Base-by-base conservation (phyloP, 2,888 invertebrate genomes). In the Eristalis intricaria region DNA sequence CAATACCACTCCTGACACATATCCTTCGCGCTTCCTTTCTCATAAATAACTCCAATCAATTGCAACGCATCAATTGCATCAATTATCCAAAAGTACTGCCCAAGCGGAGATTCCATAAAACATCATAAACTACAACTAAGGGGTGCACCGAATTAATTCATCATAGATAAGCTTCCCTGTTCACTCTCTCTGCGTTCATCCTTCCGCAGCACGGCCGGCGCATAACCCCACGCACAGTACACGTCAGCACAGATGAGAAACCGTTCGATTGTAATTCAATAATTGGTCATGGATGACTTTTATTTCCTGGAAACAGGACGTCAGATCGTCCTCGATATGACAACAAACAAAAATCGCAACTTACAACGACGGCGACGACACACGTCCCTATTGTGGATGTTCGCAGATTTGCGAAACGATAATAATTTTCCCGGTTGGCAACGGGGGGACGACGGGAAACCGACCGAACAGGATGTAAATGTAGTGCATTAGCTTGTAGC, bases 261-360 rank as follows among this genome's bases (percentile, higher is more conserved):
- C 43, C 50, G 74, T 79, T 87, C 84, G 84, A 87, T 91, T 91
- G 92, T 92, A 92, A 92, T 91, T 92, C 92, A 91, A 92, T 92
- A 92, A 91, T 91, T 91, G 91, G 91, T 89, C 90, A 91, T 91
- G 91, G 92, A 91, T 92, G 92, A 91, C 90, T 88, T 90, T 90
- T 91, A 91, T 91, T 91, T 91, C 91, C 91, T 50, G 91, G 84
- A 66, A 84, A 80, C 87, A 71, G 75, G 29, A 75, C 78, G 60
- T 68, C 50, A 85, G 78, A 78, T 83, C 83, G 70, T 64, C 63
- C 61, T 68, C 87, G 84, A 84, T 50, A 50, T 84, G 87, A 87
- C 87, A 84, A 84, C 79, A 84, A 80, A 87, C 80, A 84, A 84
- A 19, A 84, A 79, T 79, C 66, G 60, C 79, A 76, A 38, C 13